Percentiles rank a stretch among this genome's conserved stretches.
These are phyloP conservation scores for Sebastes oblongus DNA, from an alignment of 2,797 vertebrate genomes.

Conservation along the genomic window DNA sequence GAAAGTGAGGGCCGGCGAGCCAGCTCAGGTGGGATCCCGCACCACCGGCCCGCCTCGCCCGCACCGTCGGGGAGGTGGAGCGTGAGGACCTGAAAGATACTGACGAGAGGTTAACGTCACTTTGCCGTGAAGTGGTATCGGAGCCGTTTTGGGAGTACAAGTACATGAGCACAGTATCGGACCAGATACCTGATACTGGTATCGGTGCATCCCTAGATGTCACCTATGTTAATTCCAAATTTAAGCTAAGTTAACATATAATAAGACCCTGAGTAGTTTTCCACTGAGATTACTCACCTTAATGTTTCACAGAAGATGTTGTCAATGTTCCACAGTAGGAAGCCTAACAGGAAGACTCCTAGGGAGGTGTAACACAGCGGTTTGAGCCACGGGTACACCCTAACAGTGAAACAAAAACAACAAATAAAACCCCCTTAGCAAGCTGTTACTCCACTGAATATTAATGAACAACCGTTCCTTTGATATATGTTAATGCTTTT, in stretches of 20 bases:
- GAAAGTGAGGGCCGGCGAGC: too few species aligned
- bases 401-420: constrained; percentile 54
- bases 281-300: constrained; percentile 80
- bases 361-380: constrained; percentile 92
- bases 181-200: too few species aligned
- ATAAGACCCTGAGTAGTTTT: background rate
- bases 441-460: background rate
- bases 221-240: background rate
- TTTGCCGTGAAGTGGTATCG: too few species aligned
- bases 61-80: too few species aligned
- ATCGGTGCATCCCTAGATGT: background rate
- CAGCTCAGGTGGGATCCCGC: too few species aligned
- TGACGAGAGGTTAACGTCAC: too few species aligned
- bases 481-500: background rate
- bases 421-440: background rate
- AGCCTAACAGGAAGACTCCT: constrained; percentile 92
- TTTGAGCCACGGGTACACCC: constrained; percentile 96
- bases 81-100: too few species aligned
- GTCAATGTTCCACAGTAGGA: constrained; percentile 97
- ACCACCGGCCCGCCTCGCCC: too few species aligned
- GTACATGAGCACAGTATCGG: too few species aligned
- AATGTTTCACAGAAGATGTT: constrained; percentile 93
- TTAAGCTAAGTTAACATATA: background rate
- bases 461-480: background rate
- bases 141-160: too few species aligned